Evolutionary conservation across 2,888 invertebrate genomes (phyloP).

Genomic region (Dromius quadrimaculatus): DNA sequence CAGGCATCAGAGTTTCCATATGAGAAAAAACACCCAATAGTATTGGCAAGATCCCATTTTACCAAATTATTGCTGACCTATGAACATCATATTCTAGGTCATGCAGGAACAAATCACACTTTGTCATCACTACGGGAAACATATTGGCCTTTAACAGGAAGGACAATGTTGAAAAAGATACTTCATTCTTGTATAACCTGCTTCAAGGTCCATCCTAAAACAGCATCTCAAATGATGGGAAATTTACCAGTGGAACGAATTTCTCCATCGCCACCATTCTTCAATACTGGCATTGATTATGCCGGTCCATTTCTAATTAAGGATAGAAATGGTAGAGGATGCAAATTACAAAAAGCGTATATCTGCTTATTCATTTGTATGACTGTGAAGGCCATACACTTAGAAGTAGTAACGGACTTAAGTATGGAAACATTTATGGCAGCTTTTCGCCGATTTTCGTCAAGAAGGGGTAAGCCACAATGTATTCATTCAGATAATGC

Average conservation of each 20-base stretch:
- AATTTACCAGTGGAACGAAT: slow-evolving; percentile 2
- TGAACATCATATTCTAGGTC: neutral
- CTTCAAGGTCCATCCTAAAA: neutral
- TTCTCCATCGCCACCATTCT: slow-evolving; percentile 40
- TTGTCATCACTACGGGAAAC: neutral
- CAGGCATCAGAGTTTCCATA: neutral
- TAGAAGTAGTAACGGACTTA: slow-evolving; percentile 51
- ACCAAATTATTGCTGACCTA: neutral
- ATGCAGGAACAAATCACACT: neutral
- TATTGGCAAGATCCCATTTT: neutral
- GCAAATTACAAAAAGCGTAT: slow-evolving; percentile 46
- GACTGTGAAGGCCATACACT: slow-evolving; percentile 52
- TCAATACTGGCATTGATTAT: slow-evolving; percentile 48
- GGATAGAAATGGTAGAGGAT: slow-evolving; percentile 48
- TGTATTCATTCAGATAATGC: slow-evolving; percentile 53
- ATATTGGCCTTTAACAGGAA: slow-evolving; percentile 7
- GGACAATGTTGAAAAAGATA: neutral
- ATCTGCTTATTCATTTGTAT: slow-evolving; percentile 52
- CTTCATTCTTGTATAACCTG: neutral
- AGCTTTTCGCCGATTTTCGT: slow-evolving; percentile 46
- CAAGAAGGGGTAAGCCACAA: slow-evolving; percentile 49
- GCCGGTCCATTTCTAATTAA: slow-evolving; percentile 53
- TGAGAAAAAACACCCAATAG: slow-evolving; percentile 17
- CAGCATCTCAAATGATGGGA: neutral
- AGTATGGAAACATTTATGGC: slow-evolving; percentile 50